Conservation (phyloP, 2,113 vertebrate species). For the Tenrec ecaudatus region DNA sequence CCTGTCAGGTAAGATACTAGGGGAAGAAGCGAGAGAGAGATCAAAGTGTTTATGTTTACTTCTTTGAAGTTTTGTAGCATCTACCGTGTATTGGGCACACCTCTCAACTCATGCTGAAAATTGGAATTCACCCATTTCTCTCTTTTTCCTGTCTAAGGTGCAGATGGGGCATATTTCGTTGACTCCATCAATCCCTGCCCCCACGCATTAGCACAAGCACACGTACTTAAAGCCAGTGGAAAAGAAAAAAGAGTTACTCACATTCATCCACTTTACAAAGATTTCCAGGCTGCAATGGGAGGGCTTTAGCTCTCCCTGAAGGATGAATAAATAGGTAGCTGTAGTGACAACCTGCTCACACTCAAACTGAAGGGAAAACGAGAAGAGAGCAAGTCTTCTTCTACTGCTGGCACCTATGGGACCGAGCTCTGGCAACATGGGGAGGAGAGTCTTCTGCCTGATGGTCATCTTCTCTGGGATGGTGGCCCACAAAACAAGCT, state of each 20-base stretch:
- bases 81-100: conserved; percentile 78
- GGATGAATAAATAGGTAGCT: conserved; percentile 96
- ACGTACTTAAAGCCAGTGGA: conserved; percentile 93
- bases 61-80: conserved; percentile 78
- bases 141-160: conserved; percentile 94
- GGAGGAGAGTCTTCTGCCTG: conserved; percentile 79
- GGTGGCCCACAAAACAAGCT: conserved; percentile 57
- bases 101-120: conserved; percentile 92
- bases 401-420: conserved; percentile 66
- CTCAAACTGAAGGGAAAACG: conserved; percentile 83
- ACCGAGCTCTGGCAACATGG: conserved; percentile 81
- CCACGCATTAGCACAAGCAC: conserved; percentile 87
- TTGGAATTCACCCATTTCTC: conserved; percentile 94
- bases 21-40: conserved; percentile 79
- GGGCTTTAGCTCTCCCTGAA: conserved; percentile 92
- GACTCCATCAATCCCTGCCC: conserved; percentile 90
- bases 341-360: conserved; percentile 85
- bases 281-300: conserved; percentile 94
- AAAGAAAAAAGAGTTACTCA: conserved; percentile 98
- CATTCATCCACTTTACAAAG: conserved; percentile 93
- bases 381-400: conserved; percentile 81
- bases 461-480: conserved; percentile 78
- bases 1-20: conserved; percentile 84
- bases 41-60: conserved; percentile 86
- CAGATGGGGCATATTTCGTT: conserved; percentile 89